Conservation (phyloP, 2,797 vertebrate genomes). For the Odontamblyopus lacepedii region DNA sequence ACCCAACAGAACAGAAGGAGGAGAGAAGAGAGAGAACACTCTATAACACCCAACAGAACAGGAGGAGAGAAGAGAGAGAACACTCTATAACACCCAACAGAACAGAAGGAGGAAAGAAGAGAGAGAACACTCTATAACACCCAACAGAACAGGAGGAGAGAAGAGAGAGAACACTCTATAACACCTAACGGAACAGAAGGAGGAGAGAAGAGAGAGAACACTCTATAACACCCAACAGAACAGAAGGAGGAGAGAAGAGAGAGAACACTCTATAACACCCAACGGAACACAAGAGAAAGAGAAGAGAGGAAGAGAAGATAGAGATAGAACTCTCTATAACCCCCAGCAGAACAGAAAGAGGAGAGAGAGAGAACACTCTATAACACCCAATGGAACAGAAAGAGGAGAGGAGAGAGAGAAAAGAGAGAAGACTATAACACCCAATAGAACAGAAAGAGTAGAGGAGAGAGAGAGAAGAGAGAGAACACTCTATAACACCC, state of each 20-base stretch:
- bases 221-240: too few relatives aligned
- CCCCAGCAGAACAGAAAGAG: too few relatives aligned
- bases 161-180: too few relatives aligned
- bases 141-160: neutral
- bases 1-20: too few relatives aligned
- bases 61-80: too few relatives aligned
- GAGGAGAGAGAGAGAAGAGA: neutral
- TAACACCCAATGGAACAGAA: neutral
- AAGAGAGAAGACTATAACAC: too few relatives aligned
- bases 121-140: constrained; percentile 48
- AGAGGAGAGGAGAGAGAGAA: too few relatives aligned
- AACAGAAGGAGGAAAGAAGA: constrained; percentile 16
- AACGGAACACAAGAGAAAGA: constrained; percentile 4
- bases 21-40: constrained; percentile 24
- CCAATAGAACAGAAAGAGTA: too few relatives aligned
- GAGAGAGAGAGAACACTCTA: too few relatives aligned
- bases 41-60: constrained; percentile 29
- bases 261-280: too few relatives aligned
- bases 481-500: neutral
- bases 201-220: constrained; percentile 16
- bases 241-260: constrained; percentile 12
- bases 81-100: too few relatives aligned
- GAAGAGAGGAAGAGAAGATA: neutral
- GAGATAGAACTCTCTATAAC: too few relatives aligned
- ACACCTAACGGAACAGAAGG: neutral